Evolutionary conservation across 2,888 invertebrate species (phyloP), one percentile per base, ranked within the genome.

Genomic region (Lissonota sp.): DNA sequence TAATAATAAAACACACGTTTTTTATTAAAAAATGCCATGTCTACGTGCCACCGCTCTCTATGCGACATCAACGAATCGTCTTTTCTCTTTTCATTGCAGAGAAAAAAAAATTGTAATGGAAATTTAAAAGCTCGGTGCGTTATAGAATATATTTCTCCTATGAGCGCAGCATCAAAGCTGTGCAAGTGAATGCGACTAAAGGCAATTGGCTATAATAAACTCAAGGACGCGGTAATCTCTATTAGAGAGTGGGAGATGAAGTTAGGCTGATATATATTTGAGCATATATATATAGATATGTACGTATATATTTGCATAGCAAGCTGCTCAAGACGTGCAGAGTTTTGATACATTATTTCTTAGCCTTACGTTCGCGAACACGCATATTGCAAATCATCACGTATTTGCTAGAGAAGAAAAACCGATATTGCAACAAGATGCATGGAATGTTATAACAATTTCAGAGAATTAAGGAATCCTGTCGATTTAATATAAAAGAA

Each of bases 201-300:
- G 87, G 83, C 85, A 89, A 88, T 88, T 90, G 87, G 79, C 86
- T 86, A 76, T 86, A 89, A 90, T 88, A 86, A 88, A 84, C 80
- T 88, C 88, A 90, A 91, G 88, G 89, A 85, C 87, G 87, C 87
- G 86, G 80, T 82, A 87, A 90, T 90, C 84, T 87, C 77, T 80
- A 71, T 80, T 72, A 83, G 82, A 82, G 76, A 82, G 84, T 87
- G 64, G 64, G 77, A 74, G 77, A 78, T 46, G 37, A 44, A 76
- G 53, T 60, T 46, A 79, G 51, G 70, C 39, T 26, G 12, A 42
- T 46, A 26, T 57, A 16, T 55, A 26, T 16, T n/a, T 26, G 55
- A 12, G 42, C 42, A 55, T 16, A 42, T 37, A 58, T 37, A 16
- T 58, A 16, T 58, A 4, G 7, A 37, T 37, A 37, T 37, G n/a